Evolutionary conservation across 2,888 invertebrate genomes (phyloP).

Genomic region (Taphrorychus bicolor): DNA sequence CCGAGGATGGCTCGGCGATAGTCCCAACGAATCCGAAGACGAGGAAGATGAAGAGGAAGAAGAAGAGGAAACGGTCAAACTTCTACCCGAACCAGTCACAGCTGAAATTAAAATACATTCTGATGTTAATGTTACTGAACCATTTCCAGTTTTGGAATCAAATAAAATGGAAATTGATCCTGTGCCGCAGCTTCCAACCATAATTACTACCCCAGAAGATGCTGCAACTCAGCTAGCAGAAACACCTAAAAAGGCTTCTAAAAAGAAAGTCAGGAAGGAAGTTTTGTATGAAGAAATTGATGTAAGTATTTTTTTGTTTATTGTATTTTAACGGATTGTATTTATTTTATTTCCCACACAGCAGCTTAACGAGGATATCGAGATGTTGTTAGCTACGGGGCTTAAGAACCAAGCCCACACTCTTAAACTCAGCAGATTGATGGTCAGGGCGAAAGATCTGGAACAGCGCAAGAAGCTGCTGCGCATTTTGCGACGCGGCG

Average conservation of each 20-base stretch:
- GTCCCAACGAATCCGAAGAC: constrained; percentile 76
- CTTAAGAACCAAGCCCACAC: constrained; percentile 91
- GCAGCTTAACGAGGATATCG: constrained; percentile 88
- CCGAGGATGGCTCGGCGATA: constrained; percentile 94
- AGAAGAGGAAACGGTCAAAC: constrained; percentile 49
- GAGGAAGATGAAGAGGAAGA: constrained; percentile 65
- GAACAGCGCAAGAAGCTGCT: constrained; percentile 79
- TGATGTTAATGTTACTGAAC: constrained; percentile 20
- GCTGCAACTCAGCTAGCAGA: neutral
- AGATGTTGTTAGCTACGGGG: constrained; percentile 77
- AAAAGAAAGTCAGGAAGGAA: constrained; percentile 60
- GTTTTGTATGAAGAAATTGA: constrained; percentile 68
- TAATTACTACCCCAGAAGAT: neutral
- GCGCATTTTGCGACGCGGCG: constrained; percentile 78
- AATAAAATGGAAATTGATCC: neutral
- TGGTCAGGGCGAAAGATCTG: constrained; percentile 88
- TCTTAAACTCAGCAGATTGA: constrained; percentile 85
- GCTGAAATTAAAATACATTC: neutral
- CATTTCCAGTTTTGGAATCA: constrained; percentile 37
- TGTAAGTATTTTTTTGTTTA: constrained; percentile 57
- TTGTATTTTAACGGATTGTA: constrained; percentile 22
- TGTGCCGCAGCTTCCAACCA: neutral
- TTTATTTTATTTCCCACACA: too few relatives aligned
- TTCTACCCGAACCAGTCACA: constrained; percentile 13
- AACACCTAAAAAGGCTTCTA: constrained; percentile 47